Evolutionary conservation across 2,888 invertebrate genomes (phyloP).

Genomic region (Disparrhopalites patrizii): DNA sequence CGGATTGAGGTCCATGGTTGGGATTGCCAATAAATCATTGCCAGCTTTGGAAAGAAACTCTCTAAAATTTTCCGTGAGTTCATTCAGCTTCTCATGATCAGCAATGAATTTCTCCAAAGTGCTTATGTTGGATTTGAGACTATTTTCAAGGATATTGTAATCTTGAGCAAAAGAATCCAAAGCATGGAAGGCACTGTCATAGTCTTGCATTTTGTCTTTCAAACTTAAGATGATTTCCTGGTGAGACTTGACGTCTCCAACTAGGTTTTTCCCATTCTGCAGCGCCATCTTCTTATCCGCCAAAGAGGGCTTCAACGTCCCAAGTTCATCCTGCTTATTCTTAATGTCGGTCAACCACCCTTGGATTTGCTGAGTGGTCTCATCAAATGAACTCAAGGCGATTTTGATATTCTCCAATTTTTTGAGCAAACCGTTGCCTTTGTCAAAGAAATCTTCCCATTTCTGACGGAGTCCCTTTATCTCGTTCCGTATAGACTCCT

Average conservation of each 20-base stretch:
- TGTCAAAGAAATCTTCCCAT: constrained; percentile 79
- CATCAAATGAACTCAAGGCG: constrained; percentile 88
- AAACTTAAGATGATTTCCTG: constrained; percentile 78
- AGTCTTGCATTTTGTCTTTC: constrained; percentile 71
- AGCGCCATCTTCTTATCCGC: constrained; percentile 84
- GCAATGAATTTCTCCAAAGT: constrained; percentile 49
- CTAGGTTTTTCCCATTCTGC: constrained; percentile 71
- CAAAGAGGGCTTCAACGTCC: constrained; percentile 71
- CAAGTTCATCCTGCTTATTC: constrained; percentile 64
- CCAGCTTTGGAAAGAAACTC: constrained; percentile 77
- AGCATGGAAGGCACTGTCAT: constrained; percentile 72
- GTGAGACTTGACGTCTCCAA: constrained; percentile 82
- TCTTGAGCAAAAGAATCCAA: constrained; percentile 68
- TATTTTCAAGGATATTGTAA: constrained; percentile 65
- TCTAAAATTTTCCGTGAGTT: constrained; percentile 73
- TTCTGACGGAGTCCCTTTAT: constrained; percentile 72
- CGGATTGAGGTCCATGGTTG: constrained; percentile 73
- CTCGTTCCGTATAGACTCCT: constrained; percentile 78
- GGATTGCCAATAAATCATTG: constrained; percentile 68
- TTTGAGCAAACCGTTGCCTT: constrained; percentile 77
- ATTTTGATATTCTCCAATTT: constrained; percentile 83
- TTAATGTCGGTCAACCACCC: constrained; percentile 80
- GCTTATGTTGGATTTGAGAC: constrained; percentile 63
- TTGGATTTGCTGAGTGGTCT: constrained; percentile 78
- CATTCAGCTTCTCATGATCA: constrained; percentile 49